These are phyloP conservation scores for Heliothis subflexa DNA, from an alignment of 1,140 invertebrate species.

Conservation along the genomic window DNA sequence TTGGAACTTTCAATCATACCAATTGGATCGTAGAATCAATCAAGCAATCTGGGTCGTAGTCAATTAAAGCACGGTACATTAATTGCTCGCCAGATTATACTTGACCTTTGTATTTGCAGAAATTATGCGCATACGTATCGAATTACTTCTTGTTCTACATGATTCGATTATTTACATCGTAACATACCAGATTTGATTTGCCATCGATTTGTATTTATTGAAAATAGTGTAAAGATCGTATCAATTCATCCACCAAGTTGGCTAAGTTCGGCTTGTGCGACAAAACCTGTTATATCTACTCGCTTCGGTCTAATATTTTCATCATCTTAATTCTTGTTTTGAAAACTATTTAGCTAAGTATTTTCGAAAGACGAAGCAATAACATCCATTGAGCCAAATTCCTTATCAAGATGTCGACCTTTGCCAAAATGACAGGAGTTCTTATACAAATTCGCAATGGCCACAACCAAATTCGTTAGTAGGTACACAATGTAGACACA, in stretches of 20 bases:
- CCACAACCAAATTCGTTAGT: not conserved
- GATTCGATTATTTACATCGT: not conserved
- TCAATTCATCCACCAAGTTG: too few species aligned
- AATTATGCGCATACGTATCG: slow-evolving; percentile 23
- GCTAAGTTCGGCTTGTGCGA: too few species aligned
- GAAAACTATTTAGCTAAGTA: not conserved
- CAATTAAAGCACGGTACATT: slow-evolving; percentile 38
- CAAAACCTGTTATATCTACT: too few species aligned
- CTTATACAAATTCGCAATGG: not conserved
- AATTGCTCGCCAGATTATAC: slow-evolving; percentile 28
- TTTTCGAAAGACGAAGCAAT: not conserved
- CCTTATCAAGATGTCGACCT: not conserved
- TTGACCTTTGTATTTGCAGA: slow-evolving; percentile 38
- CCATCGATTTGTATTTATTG: too few species aligned
- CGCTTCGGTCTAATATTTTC: too few species aligned
- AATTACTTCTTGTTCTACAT: slow-evolving; percentile 5
- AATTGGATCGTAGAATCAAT: slow-evolving; percentile 44
- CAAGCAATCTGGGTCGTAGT: slow-evolving; percentile 41
- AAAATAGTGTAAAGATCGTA: too few species aligned
- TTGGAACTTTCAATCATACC: slow-evolving; percentile 19
- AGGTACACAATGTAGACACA: not conserved
- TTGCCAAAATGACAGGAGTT: not conserved
- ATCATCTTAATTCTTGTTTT: too few species aligned
- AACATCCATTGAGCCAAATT: not conserved
- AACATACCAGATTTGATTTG: too few species aligned